Base-by-base conservation (phyloP, 1,140 invertebrate species). In the Onthophagus taurus region DNA sequence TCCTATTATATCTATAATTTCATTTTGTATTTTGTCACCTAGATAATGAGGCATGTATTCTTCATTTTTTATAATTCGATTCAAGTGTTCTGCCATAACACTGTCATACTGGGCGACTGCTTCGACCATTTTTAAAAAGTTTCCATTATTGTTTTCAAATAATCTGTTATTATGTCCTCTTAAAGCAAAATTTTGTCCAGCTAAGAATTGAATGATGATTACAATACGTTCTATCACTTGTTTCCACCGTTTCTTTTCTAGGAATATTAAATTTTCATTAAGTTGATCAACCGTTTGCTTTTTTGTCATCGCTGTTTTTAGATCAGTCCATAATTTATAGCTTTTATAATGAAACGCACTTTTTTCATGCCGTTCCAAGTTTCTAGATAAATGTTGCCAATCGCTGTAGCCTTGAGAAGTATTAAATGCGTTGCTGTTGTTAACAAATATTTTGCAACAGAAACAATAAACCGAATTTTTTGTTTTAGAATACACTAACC, bases 71-170 rank as follows among this genome's bases (percentile, higher is more conserved):
- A 11, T 18, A 16, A 26, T 23, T 12, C 31, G 21, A 14, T 19
- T 42, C 41, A 52, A 6, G 39, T 61, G 53, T 31, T 54, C 49
- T 16, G 19, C 24, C 35, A 56, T 53, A 31, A 55, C 24, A 16
- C 43, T 31, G 48, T 60, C 57, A 45, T 58, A 60, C 43, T 53
- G 48, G 16, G 48, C 48, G 16, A 61, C 19, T 19, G 47, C 45
- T 49, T 61, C 45, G 29, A 59, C 17, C 11, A 50, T 23, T 46
- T 54, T 51, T 26, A 60, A 48, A 54, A 60, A 61, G 34, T 44
- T 47, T n/a, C 34, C 45, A 37, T 50, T 47, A 31, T 31, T 38
- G n/a, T 14, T 20, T 9, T 46, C 21, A 36, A 17, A 47, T 21
- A 47, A 20, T 42, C 37, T 36, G 23, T 46, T 31, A 42, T 26